Evolutionary conservation across 2,113 vertebrate species (phyloP).

Genomic region (Rhinolophus sinicus): DNA sequence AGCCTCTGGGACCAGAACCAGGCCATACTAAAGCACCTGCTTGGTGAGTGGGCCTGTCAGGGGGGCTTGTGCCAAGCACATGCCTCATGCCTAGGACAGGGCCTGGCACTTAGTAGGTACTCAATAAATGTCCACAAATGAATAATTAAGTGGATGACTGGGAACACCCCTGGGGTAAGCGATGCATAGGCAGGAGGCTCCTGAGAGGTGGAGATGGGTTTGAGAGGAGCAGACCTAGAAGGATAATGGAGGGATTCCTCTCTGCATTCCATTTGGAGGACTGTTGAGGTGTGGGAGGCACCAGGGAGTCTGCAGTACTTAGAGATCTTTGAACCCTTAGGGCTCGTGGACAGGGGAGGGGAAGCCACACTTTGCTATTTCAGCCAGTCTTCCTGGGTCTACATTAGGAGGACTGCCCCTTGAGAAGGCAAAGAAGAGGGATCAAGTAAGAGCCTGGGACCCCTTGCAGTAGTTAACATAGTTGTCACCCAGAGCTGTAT

Average conservation of each 20-base stretch:
- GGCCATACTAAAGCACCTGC: slow-evolving; percentile 95
- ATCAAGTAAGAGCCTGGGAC: not conserved
- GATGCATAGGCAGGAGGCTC: not conserved
- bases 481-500: not conserved
- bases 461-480: not conserved
- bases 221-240: not conserved
- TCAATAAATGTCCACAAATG: not conserved
- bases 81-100: not conserved
- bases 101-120: not conserved
- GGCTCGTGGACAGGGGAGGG: not conserved
- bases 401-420: not conserved
- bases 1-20: slow-evolving; percentile 99
- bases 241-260: too few species aligned
- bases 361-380: not conserved
- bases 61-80: not conserved
- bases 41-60: slow-evolving; percentile 87
- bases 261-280: not conserved
- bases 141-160: not conserved
- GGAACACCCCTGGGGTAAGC: not conserved
- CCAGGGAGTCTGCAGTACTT: not conserved
- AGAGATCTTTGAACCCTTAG: not conserved
- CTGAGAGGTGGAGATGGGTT: not conserved
- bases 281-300: not conserved
- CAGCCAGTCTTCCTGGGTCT: not conserved
- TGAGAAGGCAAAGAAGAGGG: not conserved